A percentile compares a stretch with the other conserved stretches of the same genome.
Evolutionary conservation across 2,113 vertebrate genomes (phyloP).

Genomic region (Sorex fumeus): DNA sequence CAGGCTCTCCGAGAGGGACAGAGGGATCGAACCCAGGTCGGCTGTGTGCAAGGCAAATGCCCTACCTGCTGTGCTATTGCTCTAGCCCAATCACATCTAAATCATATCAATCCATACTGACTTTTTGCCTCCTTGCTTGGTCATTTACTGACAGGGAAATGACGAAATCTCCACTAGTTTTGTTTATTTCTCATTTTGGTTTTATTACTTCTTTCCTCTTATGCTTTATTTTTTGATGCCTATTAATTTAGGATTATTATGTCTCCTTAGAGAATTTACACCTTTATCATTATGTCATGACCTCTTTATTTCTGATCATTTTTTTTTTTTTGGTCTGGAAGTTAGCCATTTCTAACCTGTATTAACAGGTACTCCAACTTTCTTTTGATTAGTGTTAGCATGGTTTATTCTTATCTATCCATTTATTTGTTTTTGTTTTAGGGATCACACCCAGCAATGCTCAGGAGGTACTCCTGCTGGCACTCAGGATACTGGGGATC

Average conservation of each 20-base stretch:
- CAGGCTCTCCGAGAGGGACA: no score
- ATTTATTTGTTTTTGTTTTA: no score
- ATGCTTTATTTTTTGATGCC: slow-evolving; percentile 49
- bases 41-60: no score
- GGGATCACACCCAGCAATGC: no score
- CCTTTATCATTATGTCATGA: slow-evolving; percentile 40
- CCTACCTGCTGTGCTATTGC: no score
- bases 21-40: no score
- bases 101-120: slow-evolving; percentile 30
- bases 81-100: slow-evolving; percentile 19
- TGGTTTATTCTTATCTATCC: background rate
- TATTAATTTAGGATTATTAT: slow-evolving; percentile 38
- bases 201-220: slow-evolving; percentile 49
- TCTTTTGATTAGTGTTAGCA: slow-evolving; percentile 55
- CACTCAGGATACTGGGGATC: no score
- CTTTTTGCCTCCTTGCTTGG: slow-evolving; percentile 28
- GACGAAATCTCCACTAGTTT: background rate
- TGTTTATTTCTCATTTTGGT: slow-evolving; percentile 45
- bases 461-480: no score
- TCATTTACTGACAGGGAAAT: slow-evolving; percentile 37
- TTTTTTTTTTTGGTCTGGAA: slow-evolving; percentile 60
- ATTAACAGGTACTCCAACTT: slow-evolving; percentile 49
- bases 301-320: slow-evolving; percentile 62
- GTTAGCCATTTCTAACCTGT: slow-evolving; percentile 51
- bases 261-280: slow-evolving; percentile 54